Percentiles rank a stretch among this genome's conserved stretches.
Conservation (phyloP, 2,888 invertebrate genomes). For the Aphelenchoides bicaudatus region DNA sequence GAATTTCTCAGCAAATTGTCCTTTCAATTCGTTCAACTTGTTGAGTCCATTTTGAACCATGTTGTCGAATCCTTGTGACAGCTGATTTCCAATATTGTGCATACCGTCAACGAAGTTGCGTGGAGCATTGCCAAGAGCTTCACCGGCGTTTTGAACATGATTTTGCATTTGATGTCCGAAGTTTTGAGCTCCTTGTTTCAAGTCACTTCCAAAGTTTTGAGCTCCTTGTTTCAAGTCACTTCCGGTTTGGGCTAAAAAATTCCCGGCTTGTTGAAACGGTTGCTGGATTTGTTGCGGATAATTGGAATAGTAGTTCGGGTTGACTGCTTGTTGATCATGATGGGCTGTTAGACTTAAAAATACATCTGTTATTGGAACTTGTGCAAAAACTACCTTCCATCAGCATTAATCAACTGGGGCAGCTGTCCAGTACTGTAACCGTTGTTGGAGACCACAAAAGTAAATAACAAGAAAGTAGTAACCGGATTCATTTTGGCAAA, state of each 20-base stretch:
- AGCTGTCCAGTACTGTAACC: slow-evolving; percentile 2
- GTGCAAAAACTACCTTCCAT: neutral
- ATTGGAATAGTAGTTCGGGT: too few species aligned
- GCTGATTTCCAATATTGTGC: slow-evolving; percentile 9
- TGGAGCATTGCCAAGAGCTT: slow-evolving; percentile 5
- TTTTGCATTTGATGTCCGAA: neutral
- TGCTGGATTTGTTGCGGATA: neutral
- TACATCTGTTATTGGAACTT: too few species aligned
- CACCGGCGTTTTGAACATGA: slow-evolving; percentile 10
- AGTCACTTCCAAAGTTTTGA: neutral
- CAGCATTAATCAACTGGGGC: slow-evolving; percentile 15
- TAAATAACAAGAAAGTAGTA: neutral
- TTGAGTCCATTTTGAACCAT: slow-evolving; percentile 6
- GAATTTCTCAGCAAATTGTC: slow-evolving; percentile 19
- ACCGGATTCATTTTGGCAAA: neutral
- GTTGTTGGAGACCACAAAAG: neutral
- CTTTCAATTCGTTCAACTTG: slow-evolving; percentile 17
- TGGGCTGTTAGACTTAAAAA: too few species aligned
- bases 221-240: neutral
- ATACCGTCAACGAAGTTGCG: slow-evolving; percentile 14
- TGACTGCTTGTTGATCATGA: too few species aligned
- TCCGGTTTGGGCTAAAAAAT: too few species aligned
- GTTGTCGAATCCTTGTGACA: slow-evolving; percentile 6
- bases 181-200: neutral
- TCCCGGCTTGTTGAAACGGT: neutral